phyloP scores from a whole-genome alignment of 2,113 vertebrate species.

The Machaerirhynchus nigripectus region DNA sequence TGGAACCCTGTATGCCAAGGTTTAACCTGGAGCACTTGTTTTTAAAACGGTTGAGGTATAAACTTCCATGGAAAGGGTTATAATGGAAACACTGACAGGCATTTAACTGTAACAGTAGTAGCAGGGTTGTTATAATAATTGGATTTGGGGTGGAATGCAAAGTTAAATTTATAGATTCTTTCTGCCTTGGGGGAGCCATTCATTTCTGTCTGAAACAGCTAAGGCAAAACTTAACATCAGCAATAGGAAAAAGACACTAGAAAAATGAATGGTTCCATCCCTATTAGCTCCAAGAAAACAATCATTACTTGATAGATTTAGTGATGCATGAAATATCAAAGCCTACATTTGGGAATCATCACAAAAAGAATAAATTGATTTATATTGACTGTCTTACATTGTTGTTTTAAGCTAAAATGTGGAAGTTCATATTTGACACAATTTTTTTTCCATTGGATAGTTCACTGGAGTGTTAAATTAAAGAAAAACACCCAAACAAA shows the following conservation, averaged over 20 bases:
- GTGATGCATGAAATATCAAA: constrained; percentile 33
- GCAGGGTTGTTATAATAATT: constrained; percentile 52
- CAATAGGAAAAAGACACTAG: not conserved
- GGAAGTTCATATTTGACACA: not conserved
- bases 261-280: constrained; percentile 8
- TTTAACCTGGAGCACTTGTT: constrained; percentile 19
- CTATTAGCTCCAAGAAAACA: constrained; percentile 17
- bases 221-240: not conserved
- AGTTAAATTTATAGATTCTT: constrained; percentile 49
- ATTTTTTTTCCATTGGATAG: not conserved
- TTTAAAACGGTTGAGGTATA: not conserved
- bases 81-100: constrained; percentile 10
- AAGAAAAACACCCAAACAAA: constrained; percentile 54
- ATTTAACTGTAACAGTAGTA: constrained; percentile 26
- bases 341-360: not conserved
- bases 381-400: constrained; percentile 43
- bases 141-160: constrained; percentile 53
- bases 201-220: constrained; percentile 48
- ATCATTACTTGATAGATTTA: constrained; percentile 30
- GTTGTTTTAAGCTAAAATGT: constrained; percentile 42
- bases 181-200: constrained; percentile 48
- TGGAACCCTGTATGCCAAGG: not conserved
- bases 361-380: constrained; percentile 30
- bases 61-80: not conserved
- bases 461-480: constrained; percentile 71